Evolutionary conservation across 2,797 vertebrate species (phyloP), one percentile per base, ranked within the genome.

Genomic region (Sibirionetta formosa): DNA sequence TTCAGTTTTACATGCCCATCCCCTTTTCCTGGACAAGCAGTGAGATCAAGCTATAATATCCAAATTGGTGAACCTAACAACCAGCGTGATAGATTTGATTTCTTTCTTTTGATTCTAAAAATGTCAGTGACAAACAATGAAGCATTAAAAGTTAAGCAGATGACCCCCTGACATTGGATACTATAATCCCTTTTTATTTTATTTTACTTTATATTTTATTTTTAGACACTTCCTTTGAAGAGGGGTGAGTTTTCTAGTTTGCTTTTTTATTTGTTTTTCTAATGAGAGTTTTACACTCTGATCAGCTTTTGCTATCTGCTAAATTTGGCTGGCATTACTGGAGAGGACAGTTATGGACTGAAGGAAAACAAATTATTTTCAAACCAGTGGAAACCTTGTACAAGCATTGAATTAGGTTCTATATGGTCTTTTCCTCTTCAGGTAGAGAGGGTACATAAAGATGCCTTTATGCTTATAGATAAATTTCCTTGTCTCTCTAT

Each of bases 321-420:
- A 5, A 82, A 82, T 79, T 76, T 82, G 70, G 12, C 38, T 90
- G n/a, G 31, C 38, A 20, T 33, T 90, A 15, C 24, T 71, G 20
- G 20, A 92, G 63, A 80, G 19, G 12, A n/a, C n/a, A 53, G 29
- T 29, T 86, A 38, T 0, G 1, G 23, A 63, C 5, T 53, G 68
- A 92, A 78, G 26, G 36, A 88, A 90, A 88, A 61, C 13, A 77
- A 88, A 88, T 48, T 7, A 63, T 71, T 85, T 92, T 31, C 31
- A 90, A 93, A 75, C n/a, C 54, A 78, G 11, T 38, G 64, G 33
- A 64, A 87, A 57, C 9, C 27, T 66, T 80, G 44, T 75, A 3
- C 5, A 91, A 89, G 9, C 12, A 71, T 65, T 80, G 48, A 33
- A 64, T 79, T 82, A 77, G 22, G 27, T 69, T n/a, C 33, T 87